phyloP scores from a whole-genome alignment of 2,888 invertebrate species.

The Drosophila pegasa region DNA sequence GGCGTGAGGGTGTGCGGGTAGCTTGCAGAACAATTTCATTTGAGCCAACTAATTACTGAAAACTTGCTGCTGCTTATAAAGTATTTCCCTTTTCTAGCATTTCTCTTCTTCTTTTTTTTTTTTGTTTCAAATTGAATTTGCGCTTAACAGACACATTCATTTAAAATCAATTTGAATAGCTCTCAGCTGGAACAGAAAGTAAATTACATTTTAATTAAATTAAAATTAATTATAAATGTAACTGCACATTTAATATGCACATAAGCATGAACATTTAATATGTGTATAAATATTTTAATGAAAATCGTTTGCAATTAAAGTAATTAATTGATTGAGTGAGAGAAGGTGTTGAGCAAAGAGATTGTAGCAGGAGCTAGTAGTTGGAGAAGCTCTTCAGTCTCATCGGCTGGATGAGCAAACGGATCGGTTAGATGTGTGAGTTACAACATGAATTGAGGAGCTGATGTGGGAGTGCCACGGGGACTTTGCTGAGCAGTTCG shows the following conservation, averaged over 20 bases:
- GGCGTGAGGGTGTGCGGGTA: background rate
- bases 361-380: background rate
- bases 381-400: too few relatives aligned
- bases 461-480: too few relatives aligned
- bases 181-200: background rate
- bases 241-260: background rate
- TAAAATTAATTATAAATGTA: slow-evolving; percentile 12
- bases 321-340: background rate
- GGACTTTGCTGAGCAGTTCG: too few relatives aligned
- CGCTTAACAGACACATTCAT: slow-evolving; percentile 6
- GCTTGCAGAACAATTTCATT: slow-evolving; percentile 44
- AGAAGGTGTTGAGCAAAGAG: background rate
- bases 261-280: background rate
- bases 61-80: slow-evolving; percentile 56
- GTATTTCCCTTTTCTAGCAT: slow-evolving; percentile 20
- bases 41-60: slow-evolving; percentile 61
- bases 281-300: slow-evolving; percentile 2
- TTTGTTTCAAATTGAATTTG: background rate
- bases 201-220: slow-evolving; percentile 16
- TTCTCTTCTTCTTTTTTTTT: background rate
- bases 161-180: slow-evolving; percentile 9
- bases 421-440: too few relatives aligned
- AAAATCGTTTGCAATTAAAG: slow-evolving; percentile 1
- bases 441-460: too few relatives aligned
- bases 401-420: too few relatives aligned